Percentiles rank a stretch among this genome's conserved stretches.
Evolutionary conservation across 2,888 invertebrate species (phyloP).

Genomic region (Nipponacmea schrenckii): DNA sequence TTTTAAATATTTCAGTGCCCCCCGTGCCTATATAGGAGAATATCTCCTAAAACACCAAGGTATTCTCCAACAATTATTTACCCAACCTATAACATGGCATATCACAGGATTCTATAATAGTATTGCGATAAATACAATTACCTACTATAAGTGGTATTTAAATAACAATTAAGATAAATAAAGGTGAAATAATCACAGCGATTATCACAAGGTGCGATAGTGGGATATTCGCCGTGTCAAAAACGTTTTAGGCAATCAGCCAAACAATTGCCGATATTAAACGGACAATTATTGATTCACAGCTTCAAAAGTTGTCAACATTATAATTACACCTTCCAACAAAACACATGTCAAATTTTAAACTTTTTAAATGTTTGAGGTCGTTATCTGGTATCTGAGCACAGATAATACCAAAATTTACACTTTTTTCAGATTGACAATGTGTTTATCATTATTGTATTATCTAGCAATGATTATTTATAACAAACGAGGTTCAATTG

Average conservation of each 20-base stretch:
- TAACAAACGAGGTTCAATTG: neutral
- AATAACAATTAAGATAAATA: neutral
- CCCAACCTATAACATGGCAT: too few species aligned
- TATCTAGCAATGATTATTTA: neutral
- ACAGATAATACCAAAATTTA: neutral
- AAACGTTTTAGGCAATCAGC: neutral
- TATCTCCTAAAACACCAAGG: too few species aligned
- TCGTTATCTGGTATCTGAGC: too few species aligned
- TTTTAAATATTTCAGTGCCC: too few species aligned
- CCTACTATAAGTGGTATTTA: too few species aligned
- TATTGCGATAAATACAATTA: too few species aligned
- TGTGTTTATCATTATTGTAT: neutral
- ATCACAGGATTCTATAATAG: too few species aligned
- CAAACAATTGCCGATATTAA: neutral
- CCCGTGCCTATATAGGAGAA: too few species aligned
- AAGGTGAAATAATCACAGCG: neutral
- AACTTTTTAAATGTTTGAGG: neutral
- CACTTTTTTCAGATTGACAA: neutral
- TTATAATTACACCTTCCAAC: neutral
- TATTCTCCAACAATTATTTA: too few species aligned
- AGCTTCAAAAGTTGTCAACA: neutral
- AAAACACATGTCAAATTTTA: conserved; percentile 2
- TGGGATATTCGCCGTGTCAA: neutral
- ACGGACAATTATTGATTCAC: neutral
- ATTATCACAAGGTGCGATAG: neutral